Evolutionary conservation across 2,113 vertebrate genomes (phyloP).

Genomic region (Gopherus flavomarginatus): DNA sequence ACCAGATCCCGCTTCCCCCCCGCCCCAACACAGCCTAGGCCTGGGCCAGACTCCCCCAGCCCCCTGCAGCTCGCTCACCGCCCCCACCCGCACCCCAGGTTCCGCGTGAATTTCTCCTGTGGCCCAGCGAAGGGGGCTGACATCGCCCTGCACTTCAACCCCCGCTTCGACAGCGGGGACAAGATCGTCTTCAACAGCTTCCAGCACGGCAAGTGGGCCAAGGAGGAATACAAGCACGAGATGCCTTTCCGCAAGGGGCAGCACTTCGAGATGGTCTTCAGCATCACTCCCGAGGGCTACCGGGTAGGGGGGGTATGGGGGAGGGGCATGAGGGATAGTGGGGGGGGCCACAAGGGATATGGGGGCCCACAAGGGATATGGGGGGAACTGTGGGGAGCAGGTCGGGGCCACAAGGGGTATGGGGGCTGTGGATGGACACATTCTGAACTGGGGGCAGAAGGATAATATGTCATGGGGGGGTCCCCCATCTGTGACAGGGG

Average conservation of each 20-base stretch:
- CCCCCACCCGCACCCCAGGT: constrained; percentile 66
- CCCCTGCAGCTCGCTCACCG: neutral
- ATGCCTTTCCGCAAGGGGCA: constrained; percentile 83
- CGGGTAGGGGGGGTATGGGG: constrained; percentile 71
- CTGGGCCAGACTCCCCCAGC: too few relatives aligned
- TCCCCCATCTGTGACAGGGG: neutral
- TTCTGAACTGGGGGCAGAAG: neutral
- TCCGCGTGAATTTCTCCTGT: constrained; percentile 81
- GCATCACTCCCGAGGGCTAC: constrained; percentile 66
- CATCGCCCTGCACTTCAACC: constrained; percentile 86
- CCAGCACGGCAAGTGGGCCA: constrained; percentile 76
- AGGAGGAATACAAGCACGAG: constrained; percentile 74
- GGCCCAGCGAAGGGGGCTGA: constrained; percentile 72
- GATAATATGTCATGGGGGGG: neutral
- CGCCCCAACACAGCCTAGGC: too few relatives aligned
- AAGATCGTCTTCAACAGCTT: constrained; percentile 85
- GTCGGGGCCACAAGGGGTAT: too few relatives aligned
- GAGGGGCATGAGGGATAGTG: too few relatives aligned
- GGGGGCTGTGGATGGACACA: neutral
- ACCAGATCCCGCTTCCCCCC: too few relatives aligned
- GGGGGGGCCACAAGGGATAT: too few relatives aligned
- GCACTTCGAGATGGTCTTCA: constrained; percentile 83
- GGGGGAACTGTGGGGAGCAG: too few relatives aligned
- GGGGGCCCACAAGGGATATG: too few relatives aligned
- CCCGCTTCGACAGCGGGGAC: constrained; percentile 85